Base-by-base conservation (phyloP, 1,140 invertebrate species). In the Camponotus pennsylvanicus region DNA sequence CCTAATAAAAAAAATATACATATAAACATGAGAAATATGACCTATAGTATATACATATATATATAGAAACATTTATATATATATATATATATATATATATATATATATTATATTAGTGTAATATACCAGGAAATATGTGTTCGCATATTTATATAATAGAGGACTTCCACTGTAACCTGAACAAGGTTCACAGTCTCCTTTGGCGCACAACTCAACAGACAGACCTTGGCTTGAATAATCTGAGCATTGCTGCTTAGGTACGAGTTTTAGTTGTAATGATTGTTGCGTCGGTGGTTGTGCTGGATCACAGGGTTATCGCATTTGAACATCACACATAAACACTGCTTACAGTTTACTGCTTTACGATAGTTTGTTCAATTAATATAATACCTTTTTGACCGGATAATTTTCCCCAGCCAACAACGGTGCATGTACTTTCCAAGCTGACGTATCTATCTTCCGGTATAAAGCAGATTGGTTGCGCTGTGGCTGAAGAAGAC, bases 351-450 rank as follows among this genome's bases (percentile, higher is more conserved):
- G 11, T 70, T 69, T 76, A 13, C 27, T 27, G 49, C 9, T 49
- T 89, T 73, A 67, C 7, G 42, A 45, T 76, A 66, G 27, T 73
- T 18, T 73, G 18, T 77, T 75, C 45, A 32, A 66, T 88, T 79
- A 66, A 75, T 82, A 71, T 55, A n/a, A 89, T 91, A 93, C 91
- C 87, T 61, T 42, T 86, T 70, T 91, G 85, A 21, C 67, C 71
- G 21, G 86, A 90, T 13, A 93, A n/a, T 85, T 91, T 90, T 27
- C 92, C 93, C 93, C 93, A 93, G 37, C 93, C 93, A 49, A 92
- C 80, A 18, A 93, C 83, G 61, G 77, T 73, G 80, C 87, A 49
- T 75, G 55, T 71, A 57, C 75, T 86, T 49, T 83, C 86, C 34
- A 70, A 34, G 59, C 64, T 82, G 21, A 88, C 40, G 37, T 86